Evolutionary conservation across 2,797 vertebrate species (phyloP), one percentile per base, ranked within the genome.

Genomic region (Tachyglossus aculeatus): DNA sequence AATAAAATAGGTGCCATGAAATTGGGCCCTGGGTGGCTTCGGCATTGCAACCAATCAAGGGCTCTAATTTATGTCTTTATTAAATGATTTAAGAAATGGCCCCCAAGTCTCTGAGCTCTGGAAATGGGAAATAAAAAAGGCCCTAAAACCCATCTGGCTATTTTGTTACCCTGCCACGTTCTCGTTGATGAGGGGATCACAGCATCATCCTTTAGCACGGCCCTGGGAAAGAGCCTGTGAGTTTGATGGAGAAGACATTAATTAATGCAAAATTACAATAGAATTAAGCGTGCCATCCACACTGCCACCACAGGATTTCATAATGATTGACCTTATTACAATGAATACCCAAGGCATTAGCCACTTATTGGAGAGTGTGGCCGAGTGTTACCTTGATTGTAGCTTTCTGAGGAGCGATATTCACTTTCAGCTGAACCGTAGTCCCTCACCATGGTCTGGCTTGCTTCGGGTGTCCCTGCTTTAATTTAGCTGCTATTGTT

Each of bases 221-320:
- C 71, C 69, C 74, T 73, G 34, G 66, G 45, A 53, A 74, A 53
- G 14, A 53, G 25, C 43, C 32, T 67, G 33, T 25, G 15, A 70
- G 22, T 85, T 85, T 53, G 62, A 29, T 68, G 47, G 39, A 61
- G 34, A 37, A 64, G 32, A 59, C 45, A 22, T 80, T 75, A 83
- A 78, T 77, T 82, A 83, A 72, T 71, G 52, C 40, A 68, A 32
- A 80, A 63, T 85, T 80, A 72, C 41, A 52, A n/a, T 44, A 69
- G 63, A 85, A 55, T 77, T 55, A 76, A 76, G 51, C 50, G 52
- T 80, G 24, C 74, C 5, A 1, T 29, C 74, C 74, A 31, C 51
- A 52, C 41, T 0, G 0, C 52, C 63, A 25, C 45, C 71, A 39
- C 34, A 16, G 54, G 38, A 64, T 78, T 84, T 72, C 58, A 0